Conservation (phyloP, 2,888 invertebrate species). For the Leucophenga maculata region DNA sequence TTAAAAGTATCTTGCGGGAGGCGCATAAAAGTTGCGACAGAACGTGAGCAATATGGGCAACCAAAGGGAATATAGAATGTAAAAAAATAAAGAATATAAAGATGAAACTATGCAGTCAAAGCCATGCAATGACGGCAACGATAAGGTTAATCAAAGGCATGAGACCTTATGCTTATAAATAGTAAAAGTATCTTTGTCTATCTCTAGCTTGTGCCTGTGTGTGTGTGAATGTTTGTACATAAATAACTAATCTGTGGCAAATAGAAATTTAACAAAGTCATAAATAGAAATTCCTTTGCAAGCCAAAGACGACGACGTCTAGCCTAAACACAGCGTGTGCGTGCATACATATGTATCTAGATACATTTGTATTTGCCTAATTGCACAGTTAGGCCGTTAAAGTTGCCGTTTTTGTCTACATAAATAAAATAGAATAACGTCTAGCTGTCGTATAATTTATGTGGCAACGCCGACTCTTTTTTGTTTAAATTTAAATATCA, state of each 20-base stretch:
- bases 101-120: not conserved
- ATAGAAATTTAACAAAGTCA: conserved; percentile 35
- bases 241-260: conserved; percentile 33
- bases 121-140: not conserved
- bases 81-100: not conserved
- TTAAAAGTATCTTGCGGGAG: too few species aligned
- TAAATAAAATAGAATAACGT: too few species aligned
- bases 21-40: conserved; percentile 6
- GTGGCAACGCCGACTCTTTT: conserved; percentile 45
- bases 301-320: not conserved
- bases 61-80: conserved; percentile 41
- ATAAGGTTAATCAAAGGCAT: conserved; percentile 11
- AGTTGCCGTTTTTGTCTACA: not conserved
- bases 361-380: not conserved
- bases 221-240: conserved; percentile 12
- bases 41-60: conserved; percentile 40
- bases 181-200: not conserved
- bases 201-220: not conserved
- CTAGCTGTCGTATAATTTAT: too few species aligned
- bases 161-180: not conserved
- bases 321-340: not conserved
- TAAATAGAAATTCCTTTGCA: conserved; percentile 34
- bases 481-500: conserved; percentile 61
- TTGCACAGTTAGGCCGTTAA: not conserved
- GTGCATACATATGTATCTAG: not conserved